Evolutionary conservation across 2,113 vertebrate species (phyloP), one percentile per base, ranked within the genome.

Genomic region (Eulemur rufifrons): DNA sequence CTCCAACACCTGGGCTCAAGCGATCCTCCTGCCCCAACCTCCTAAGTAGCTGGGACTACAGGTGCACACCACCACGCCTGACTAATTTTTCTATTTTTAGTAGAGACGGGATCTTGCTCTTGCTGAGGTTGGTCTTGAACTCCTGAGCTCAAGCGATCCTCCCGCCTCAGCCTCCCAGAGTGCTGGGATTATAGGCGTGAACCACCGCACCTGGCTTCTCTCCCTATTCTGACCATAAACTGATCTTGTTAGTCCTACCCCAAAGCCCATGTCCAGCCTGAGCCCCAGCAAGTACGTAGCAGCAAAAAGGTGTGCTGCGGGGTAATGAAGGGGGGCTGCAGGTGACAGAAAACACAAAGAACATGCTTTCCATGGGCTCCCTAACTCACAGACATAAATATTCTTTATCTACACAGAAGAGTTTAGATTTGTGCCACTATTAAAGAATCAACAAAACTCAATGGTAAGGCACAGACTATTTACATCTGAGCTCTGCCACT

Each of bases 281-380:
- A 27, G 61, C 29, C 59, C 66, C 37, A 21, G 54, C 18, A 74
- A 54, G 76, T 47, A 1, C 4, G 32, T 2, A 59, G 59, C 68
- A 20, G 50, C 50, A 68, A 29, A 39, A 25, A n/a, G 37, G 3
- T 7, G 3, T 82, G 78, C 8, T 61, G 1, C 2, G 5, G 20
- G 37, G 12, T 27, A 8, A 73, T 12, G 1, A 2, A 1, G 6
- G 9, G 17, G 6, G 25, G 15, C 18, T 34, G 2, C 23, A 12
- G 37, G 45, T 27, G 18, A 27, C 73, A 92, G 93, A 68, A 59
- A 37, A 32, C n/a, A 69, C 50, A 76, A 42, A 82, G 15, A 71
- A 27, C 63, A 14, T 54, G 10, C 52, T 84, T 88, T 25, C 80
- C 37, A 17, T 17, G 27, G 45, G 47, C 50, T 68, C 39, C 54